These are phyloP conservation scores for Gymnoscelis rufifasciata DNA, from an alignment of 2,888 invertebrate species.

Conservation along the genomic window DNA sequence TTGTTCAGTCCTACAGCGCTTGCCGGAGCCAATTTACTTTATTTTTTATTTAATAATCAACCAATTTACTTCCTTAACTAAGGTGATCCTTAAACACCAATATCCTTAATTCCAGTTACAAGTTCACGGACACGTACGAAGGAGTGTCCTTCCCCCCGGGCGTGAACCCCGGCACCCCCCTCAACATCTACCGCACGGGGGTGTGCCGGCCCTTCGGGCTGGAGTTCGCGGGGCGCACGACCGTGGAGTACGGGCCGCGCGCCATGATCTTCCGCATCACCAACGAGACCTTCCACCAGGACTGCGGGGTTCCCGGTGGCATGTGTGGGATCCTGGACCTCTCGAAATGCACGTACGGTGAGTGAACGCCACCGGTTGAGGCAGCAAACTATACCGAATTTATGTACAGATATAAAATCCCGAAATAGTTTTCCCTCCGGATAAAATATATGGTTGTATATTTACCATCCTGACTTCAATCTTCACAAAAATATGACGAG, in stretches of 20 bases:
- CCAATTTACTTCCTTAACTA: neutral
- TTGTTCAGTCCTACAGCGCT: too few relatives aligned
- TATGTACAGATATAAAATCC: too few relatives aligned
- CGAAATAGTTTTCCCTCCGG: too few relatives aligned
- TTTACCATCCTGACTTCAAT: too few relatives aligned
- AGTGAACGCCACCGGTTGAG: too few relatives aligned
- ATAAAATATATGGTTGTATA: too few relatives aligned
- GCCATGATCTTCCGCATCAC: slow-evolving; percentile 81
- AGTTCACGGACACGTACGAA: slow-evolving; percentile 83
- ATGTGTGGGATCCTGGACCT: slow-evolving; percentile 80
- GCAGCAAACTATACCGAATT: too few relatives aligned
- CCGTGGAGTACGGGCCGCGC: slow-evolving; percentile 71
- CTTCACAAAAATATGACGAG: too few relatives aligned
- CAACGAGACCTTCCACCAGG: slow-evolving; percentile 80
- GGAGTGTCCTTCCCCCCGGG: slow-evolving; percentile 84
- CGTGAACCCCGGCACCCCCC: slow-evolving; percentile 69
- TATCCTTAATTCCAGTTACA: slow-evolving; percentile 24
- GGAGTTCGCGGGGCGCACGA: slow-evolving; percentile 36
- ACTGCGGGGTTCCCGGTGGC: slow-evolving; percentile 74
- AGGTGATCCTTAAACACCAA: neutral
- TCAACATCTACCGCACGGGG: slow-evolving; percentile 84
- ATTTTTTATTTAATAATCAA: too few relatives aligned
- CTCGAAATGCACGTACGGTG: slow-evolving; percentile 85
- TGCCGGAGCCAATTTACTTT: too few relatives aligned
- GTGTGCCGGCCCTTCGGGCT: slow-evolving; percentile 84